Evolutionary conservation across 2,113 vertebrate species (phyloP), one percentile per base, ranked within the genome.

Genomic region (Sinocyclocheilus grahami): DNA sequence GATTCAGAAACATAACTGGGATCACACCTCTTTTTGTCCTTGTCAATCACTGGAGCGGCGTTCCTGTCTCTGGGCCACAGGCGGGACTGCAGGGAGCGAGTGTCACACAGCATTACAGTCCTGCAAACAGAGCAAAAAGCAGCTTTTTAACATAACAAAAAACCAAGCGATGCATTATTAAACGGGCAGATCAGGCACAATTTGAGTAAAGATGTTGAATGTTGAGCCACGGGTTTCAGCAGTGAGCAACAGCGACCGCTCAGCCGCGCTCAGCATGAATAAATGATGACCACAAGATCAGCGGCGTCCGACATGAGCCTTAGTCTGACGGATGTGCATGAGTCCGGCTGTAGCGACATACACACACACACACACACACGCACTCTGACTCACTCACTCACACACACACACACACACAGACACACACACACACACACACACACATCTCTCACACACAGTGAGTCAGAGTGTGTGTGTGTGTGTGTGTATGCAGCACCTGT

Each of bases 81-180:
- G 79, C 89, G 88, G 91, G 93, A 93, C 93, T 93, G 90, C 4
- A 33, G 93, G 94, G 95, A 94, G 86, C 27, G 88, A 90, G 91
- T 93, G 95, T 93, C 95, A 95, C 93, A 92, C 92, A 92, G 89
- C 93, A 95, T 95, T 95, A 95, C 86, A 90, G 90, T 93, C 93
- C 93, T 90, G 85, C 86, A 71, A 88, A 87, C 42, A 30, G 91
- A 87, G 89, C 92, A 92, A 92, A 94, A 94, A 92, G 93, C 85
- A 88, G 81, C 90, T 92, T 93, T 94, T 94, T 93, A 91, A 92
- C 92, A 94, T 93, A 90, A 93, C 90, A 94, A 93, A 92, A 67
- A 92, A 90, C 82, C 9, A 39, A 83, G 60, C 27, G 67, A 91
- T 95, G 92, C 92, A 95, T 95, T 94, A 95, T 95, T 95, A 91